A percentile compares a stretch with the other conserved stretches of the same genome.
These are phyloP conservation scores for Coranthus polyacanthus DNA, from an alignment of 2,797 vertebrate genomes.

Conservation along the genomic window DNA sequence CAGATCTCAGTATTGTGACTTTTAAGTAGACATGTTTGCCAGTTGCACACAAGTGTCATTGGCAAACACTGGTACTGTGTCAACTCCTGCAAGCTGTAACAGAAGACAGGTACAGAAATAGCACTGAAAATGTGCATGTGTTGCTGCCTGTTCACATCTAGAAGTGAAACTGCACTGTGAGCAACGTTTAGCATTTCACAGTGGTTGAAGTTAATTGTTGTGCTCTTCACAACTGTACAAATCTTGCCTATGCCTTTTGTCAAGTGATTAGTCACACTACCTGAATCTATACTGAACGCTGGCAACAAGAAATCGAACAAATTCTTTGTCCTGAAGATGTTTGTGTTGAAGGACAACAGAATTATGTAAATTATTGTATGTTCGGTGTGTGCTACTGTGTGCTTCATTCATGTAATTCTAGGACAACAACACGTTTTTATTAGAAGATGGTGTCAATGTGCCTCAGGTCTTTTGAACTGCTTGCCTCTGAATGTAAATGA, in stretches of 20 bases:
- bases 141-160: conserved; percentile 15
- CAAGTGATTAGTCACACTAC: too few relatives aligned
- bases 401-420: too few relatives aligned
- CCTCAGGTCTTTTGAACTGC: not conserved
- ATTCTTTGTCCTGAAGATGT: conserved; percentile 1
- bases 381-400: not conserved
- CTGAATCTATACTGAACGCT: too few relatives aligned
- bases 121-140: conserved; percentile 32
- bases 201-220: conserved; percentile 8
- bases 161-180: not conserved
- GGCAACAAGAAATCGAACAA: too few relatives aligned
- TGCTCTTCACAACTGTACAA: not conserved
- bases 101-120: conserved; percentile 7
- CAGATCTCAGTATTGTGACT: too few relatives aligned
- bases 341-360: conserved; percentile 7
- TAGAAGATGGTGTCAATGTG: not conserved
- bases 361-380: conserved; percentile 23
- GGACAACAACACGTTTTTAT: not conserved
- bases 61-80: too few relatives aligned
- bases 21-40: not conserved
- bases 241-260: not conserved
- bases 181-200: conserved; percentile 14
- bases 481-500: conserved; percentile 56
- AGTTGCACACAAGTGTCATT: too few relatives aligned
- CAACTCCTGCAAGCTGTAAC: conserved; percentile 13